phyloP scores from a whole-genome alignment of 30 jellyfish, hydroid and myxozoan species.

The Aurelia aurita region DNA sequence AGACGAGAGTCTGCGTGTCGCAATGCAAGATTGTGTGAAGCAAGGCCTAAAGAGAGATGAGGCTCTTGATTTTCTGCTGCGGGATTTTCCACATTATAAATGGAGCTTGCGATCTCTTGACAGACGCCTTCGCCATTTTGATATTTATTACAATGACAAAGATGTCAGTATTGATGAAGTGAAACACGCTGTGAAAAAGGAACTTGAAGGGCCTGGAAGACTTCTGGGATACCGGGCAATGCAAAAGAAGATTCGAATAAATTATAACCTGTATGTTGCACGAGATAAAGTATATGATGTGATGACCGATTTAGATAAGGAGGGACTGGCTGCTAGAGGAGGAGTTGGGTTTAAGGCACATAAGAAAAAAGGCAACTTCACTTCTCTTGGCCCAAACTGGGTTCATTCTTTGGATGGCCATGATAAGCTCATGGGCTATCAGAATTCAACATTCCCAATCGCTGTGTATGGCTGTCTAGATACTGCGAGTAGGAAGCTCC shows the following conservation, averaged over 20 bases:
- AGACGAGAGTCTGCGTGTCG: constrained; percentile 9
- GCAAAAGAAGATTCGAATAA: constrained; percentile 14
- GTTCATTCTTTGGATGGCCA: constrained; percentile 56
- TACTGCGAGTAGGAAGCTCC: constrained; percentile 37
- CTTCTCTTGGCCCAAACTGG: constrained; percentile 12
- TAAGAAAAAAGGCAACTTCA: constrained; percentile 7
- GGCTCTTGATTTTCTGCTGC: constrained; percentile 33
- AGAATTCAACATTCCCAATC: constrained; percentile 56
- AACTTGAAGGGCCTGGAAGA: constrained; percentile 64
- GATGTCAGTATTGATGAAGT: constrained; percentile 21
- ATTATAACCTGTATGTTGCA: constrained; percentile 11
- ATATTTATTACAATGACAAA: constrained; percentile 1
- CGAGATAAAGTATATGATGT: constrained; percentile 20
- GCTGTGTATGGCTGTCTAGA: constrained; percentile 69
- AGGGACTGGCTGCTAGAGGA: constrained; percentile 39
- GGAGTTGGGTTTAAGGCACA: constrained; percentile 4
- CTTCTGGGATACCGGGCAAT: constrained; percentile 67
- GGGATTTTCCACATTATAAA: constrained; percentile 39
- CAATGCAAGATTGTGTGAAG: constrained; percentile 14
- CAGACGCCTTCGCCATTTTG: constrained; percentile 37
- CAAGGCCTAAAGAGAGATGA: constrained; percentile 34
- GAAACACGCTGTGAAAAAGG: constrained; percentile 23
- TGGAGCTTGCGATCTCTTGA: constrained; percentile 51
- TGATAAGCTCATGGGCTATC: constrained; percentile 52
- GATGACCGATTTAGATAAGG: constrained; percentile 34